A percentile compares a stretch with the other conserved stretches of the same genome.
These are phyloP conservation scores for Bambusicola thoracicus DNA, from an alignment of 2,113 vertebrate species.

Conservation along the genomic window DNA sequence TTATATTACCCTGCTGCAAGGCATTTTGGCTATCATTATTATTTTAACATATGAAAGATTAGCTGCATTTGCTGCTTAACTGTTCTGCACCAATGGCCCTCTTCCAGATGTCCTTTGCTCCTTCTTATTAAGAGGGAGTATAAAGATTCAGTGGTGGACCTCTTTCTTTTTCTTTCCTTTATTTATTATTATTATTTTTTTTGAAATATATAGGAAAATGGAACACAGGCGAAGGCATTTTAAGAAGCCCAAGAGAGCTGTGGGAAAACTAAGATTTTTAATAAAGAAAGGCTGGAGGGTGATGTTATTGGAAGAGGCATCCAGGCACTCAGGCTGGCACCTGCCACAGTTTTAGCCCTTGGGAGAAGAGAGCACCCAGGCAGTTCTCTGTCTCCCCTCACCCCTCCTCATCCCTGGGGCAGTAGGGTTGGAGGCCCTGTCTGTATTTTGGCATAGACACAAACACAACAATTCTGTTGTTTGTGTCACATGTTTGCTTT, in stretches of 20 bases:
- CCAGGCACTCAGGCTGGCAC: background rate
- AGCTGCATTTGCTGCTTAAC: conserved; percentile 45
- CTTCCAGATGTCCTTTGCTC: background rate
- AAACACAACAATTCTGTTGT: accelerated
- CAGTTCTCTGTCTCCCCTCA: background rate
- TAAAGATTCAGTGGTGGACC: background rate
- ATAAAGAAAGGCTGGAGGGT: background rate
- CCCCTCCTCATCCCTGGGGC: background rate
- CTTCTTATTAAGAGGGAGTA: conserved; percentile 1
- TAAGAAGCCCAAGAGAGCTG: background rate
- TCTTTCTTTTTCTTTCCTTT: background rate
- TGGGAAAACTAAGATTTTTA: background rate
- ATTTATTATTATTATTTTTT: background rate
- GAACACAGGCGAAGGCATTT: background rate
- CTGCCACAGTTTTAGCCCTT: accelerated
- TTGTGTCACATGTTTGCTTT: background rate
- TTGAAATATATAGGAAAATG: background rate
- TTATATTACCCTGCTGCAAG: conserved; percentile 59
- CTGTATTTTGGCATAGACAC: background rate
- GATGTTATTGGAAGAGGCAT: background rate
- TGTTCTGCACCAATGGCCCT: background rate
- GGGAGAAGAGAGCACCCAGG: background rate
- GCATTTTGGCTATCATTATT: conserved; percentile 62
- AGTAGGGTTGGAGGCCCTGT: accelerated
- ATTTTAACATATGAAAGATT: conserved; percentile 58